These are phyloP conservation scores for Procambarus virginalis DNA, from an alignment of 1,140 invertebrate genomes.

Conservation along the genomic window DNA sequence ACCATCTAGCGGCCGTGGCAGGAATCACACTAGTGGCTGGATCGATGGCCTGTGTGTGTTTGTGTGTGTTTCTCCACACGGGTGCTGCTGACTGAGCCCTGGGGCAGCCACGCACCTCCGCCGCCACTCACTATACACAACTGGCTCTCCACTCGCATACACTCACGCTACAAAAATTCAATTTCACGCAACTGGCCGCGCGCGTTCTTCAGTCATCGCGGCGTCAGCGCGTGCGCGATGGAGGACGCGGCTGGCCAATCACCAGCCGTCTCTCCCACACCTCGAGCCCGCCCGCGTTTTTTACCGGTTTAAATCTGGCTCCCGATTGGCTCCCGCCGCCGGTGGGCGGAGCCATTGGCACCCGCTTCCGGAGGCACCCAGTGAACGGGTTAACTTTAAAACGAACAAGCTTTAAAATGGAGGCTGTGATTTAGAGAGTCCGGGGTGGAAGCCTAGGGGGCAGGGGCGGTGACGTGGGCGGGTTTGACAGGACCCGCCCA, in stretches of 20 bases:
- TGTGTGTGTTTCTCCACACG: constrained; percentile 14
- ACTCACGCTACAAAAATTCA: constrained; percentile 65
- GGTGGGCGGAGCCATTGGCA: constrained; percentile 56
- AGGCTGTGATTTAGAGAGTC: constrained; percentile 62
- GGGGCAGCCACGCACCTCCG: constrained; percentile 51
- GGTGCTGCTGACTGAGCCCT: constrained; percentile 32
- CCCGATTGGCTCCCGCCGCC: constrained; percentile 36
- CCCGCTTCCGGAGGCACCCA: constrained; percentile 63
- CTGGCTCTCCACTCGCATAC: constrained; percentile 51
- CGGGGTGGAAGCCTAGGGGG: neutral
- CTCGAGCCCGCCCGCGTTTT: constrained; percentile 54
- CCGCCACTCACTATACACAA: constrained; percentile 54
- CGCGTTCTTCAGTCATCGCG: constrained; percentile 45
- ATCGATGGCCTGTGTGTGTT: constrained; percentile 36
- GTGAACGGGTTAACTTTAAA: constrained; percentile 67
- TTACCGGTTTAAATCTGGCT: constrained; percentile 58
- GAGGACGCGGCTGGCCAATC: constrained; percentile 26
- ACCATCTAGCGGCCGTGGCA: constrained; percentile 52
- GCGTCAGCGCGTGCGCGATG: constrained; percentile 52
- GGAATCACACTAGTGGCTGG: constrained; percentile 38
- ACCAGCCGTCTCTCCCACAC: neutral
- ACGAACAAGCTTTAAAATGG: constrained; percentile 67
- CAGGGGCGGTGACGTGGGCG: constrained; percentile 33
- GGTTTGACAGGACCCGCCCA: constrained; percentile 19
- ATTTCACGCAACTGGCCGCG: constrained; percentile 64